Conservation (phyloP, 2,888 invertebrate species). For the Ormyrus pomaceus region DNA sequence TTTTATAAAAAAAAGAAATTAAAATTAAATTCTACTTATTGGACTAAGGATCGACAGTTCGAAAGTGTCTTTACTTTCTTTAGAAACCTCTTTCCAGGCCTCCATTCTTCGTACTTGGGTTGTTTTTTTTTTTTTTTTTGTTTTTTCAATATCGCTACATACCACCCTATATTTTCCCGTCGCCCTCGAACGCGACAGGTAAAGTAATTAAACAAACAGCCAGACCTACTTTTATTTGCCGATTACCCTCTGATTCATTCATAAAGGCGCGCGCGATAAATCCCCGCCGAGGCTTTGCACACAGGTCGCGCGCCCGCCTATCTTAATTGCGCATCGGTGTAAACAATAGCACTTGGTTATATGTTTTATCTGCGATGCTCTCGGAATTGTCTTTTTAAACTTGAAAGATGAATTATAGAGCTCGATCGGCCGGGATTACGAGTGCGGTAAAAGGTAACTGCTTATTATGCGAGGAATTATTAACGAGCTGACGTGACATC, state of each 20-base stretch:
- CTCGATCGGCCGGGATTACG: too few species aligned
- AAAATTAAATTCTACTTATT: not conserved
- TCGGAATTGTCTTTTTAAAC: too few species aligned
- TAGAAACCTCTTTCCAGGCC: conserved; percentile 24
- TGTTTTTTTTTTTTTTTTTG: too few species aligned
- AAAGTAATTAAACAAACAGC: conserved; percentile 8
- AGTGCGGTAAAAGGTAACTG: not conserved
- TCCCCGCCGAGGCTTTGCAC: not conserved
- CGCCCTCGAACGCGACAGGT: not conserved
- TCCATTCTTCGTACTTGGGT: conserved; percentile 19
- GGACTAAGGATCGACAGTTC: not conserved
- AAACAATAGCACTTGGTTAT: too few species aligned
- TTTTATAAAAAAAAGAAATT: too few species aligned
- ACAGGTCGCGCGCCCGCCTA: not conserved
- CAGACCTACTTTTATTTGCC: conserved; percentile 14
- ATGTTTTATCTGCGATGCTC: too few species aligned
- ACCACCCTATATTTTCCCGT: too few species aligned
- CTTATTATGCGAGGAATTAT: conserved; percentile 34
- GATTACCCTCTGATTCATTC: conserved; percentile 25
- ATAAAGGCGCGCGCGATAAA: conserved; percentile 22
- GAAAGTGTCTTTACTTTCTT: conserved; percentile 24
- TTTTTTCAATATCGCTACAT: too few species aligned
- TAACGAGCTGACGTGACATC: conserved; percentile 7
- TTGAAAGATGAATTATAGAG: too few species aligned
- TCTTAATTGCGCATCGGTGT: not conserved